Evolutionary conservation across 1,140 invertebrate species (phyloP), one percentile per base, ranked within the genome.

Genomic region (Zaprionus gabonicus): DNA sequence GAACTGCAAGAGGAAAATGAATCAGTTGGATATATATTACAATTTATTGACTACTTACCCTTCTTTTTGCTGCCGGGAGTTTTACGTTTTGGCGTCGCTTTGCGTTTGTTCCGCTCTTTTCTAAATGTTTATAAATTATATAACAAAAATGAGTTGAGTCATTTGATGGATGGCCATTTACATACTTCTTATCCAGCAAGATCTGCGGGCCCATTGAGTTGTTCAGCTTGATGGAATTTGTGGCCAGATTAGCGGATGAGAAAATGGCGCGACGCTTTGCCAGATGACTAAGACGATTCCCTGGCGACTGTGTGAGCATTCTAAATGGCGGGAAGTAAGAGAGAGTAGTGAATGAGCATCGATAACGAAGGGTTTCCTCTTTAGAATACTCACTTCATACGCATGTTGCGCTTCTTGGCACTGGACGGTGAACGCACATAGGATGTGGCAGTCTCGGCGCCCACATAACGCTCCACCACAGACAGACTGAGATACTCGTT

Each of bases 231-330:
- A 78, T 78, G 12, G 82, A 91, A 71, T 84, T 92, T 2, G 86
- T 91, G 17, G 82, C 85, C 62, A 93, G 62, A 75, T 92, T 93
- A 4, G 92, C 92, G 38, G 94, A 95, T 12, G 95, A 95, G 83
- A 96, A 96, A 38, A 94, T 94, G 73, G 94, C 94, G 67, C 95
- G 92, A 36, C 95, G 91, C 77, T 93, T 94, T 3, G 95, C 95
- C 59, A 96, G 93, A 81, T 96, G 95, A 84, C 94, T 95, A 9
- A 96, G 91, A 63, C 95, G 93, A 80, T 95, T 94, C 0, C 95
- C 95, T 2, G 95, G 95, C 58, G 95, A 95, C 86, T 95, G 94
- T 9, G 93, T 93, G 9, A 93, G 92, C 75, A 92, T 93, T 69
- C 93, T 93, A 66, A 78, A 91, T 27, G 23, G 9, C n/a, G n/a